Base-by-base conservation (phyloP, 2,888 invertebrate genomes). In the Dichetophora obliterata region DNA sequence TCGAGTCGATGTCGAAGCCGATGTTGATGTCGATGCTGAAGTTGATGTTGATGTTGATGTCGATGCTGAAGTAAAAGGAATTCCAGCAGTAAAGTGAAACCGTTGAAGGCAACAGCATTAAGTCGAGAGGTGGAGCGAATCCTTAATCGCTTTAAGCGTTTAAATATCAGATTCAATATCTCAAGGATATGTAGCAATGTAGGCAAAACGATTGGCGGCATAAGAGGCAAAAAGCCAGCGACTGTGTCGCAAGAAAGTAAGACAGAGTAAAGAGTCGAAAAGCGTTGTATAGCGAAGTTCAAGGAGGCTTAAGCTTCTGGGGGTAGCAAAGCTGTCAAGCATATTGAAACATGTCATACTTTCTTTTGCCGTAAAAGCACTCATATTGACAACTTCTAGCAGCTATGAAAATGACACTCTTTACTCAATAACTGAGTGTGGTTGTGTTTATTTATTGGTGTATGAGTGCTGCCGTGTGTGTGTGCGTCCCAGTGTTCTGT, bases 161-260 rank as follows among this genome's bases (percentile, higher is more conserved):
- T 72, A 72, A 72, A 72, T 43, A 59, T 72, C 72, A 59, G 72
- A 72, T 72, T 72, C 72, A 61, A 72, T 72, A 72, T 72, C 72
- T 72, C 72, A 59, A 72, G 72, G 72, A 72, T 61, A 48, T 71
- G 57, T 59, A 54, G 57, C 57, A 59, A 34, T 71, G 57, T 19
- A 71, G 57, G 59, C 19, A 43, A 22, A 50, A 24, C 14, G 48
- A 48, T 48, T 31, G 63, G 63, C 63, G 27, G 14, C 59, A 59
- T 37, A 31, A 59, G 63, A n/a, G 9, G 63, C 54, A 24, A 3
- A 61, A 61, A 8, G 43, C 11, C 43, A 11, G 11, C 11, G 1
- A 43, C 14, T 4, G 11, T 6, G 43, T 43, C 14, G 6, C 4
- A 43, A 43, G 43, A 43, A 43, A 43, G 11, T 6, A 27, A 43